Percentiles rank a stretch among this genome's conserved stretches.
phyloP scores from a whole-genome alignment of 2,888 invertebrate genomes.

The Ornithoptera alexandrae region DNA sequence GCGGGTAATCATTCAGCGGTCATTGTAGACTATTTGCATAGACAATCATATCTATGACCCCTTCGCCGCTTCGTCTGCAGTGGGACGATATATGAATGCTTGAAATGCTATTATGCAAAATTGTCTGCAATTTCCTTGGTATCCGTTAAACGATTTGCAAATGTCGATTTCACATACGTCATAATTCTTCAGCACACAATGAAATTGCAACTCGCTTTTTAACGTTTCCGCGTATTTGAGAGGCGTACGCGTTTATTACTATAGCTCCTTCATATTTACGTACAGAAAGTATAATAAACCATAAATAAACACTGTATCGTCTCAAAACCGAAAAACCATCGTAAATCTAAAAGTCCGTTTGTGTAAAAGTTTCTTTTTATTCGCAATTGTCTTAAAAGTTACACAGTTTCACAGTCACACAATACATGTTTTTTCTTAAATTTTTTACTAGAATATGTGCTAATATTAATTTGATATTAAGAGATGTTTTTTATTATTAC shows the following conservation, averaged over 20 bases:
- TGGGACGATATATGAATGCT: constrained; percentile 43
- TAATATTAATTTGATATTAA: too few relatives aligned
- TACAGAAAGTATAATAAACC: constrained; percentile 11
- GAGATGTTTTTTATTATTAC: too few relatives aligned
- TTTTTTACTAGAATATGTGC: too few relatives aligned
- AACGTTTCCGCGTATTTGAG: constrained; percentile 61
- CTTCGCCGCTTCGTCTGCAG: constrained; percentile 42
- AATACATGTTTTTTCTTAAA: too few relatives aligned
- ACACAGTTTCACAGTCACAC: too few relatives aligned
- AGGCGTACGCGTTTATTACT: constrained; percentile 27
- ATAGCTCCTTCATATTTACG: constrained; percentile 16
- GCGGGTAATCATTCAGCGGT: background rate
- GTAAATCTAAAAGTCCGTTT: too few relatives aligned
- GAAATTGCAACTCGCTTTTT: constrained; percentile 73
- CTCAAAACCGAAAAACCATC: too few relatives aligned
- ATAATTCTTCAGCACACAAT: constrained; percentile 77
- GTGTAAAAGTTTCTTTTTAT: too few relatives aligned
- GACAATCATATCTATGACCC: constrained; percentile 37
- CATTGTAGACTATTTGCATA: constrained; percentile 27
- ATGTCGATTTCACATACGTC: constrained; percentile 76
- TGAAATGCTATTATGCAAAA: constrained; percentile 71
- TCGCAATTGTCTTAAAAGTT: too few relatives aligned
- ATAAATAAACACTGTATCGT: constrained; percentile 17
- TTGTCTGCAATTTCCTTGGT: constrained; percentile 74
- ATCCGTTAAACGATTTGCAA: constrained; percentile 76